A percentile compares a stretch with the other conserved stretches of the same genome.
These are phyloP conservation scores for Pachymerium ferrugineum DNA, from an alignment of 2,888 invertebrate species.

Conservation along the genomic window DNA sequence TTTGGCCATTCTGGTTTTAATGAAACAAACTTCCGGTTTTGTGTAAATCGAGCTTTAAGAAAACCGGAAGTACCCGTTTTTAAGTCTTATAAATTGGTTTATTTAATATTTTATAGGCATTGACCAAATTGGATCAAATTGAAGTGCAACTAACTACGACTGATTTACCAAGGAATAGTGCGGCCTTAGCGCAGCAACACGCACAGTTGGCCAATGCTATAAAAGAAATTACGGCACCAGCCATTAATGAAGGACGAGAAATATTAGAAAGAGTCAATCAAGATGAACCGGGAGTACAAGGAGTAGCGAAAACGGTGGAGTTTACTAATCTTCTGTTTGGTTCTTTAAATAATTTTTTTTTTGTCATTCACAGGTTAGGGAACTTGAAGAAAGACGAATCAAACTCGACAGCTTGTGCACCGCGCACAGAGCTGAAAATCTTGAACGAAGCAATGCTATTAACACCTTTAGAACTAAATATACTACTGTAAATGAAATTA, in stretches of 20 bases:
- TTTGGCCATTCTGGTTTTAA: too few species aligned
- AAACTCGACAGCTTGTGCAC: constrained; percentile 59
- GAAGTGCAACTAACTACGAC: constrained; percentile 64
- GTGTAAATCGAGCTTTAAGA: background rate
- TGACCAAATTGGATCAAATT: constrained; percentile 65
- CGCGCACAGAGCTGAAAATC: constrained; percentile 62
- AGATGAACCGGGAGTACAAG: constrained; percentile 60
- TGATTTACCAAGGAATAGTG: constrained; percentile 60
- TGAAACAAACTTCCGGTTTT: background rate
- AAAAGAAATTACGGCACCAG: constrained; percentile 60
- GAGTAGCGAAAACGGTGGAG: constrained; percentile 47
- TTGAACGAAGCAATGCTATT: constrained; percentile 63
- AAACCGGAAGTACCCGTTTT: too few species aligned
- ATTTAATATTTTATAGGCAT: constrained; percentile 53
- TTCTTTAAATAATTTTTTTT: background rate
- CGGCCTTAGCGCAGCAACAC: constrained; percentile 62
- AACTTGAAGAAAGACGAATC: constrained; percentile 68
- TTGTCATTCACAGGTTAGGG: constrained; percentile 54
- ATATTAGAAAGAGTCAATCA: constrained; percentile 61
- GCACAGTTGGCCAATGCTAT: constrained; percentile 61
- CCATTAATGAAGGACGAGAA: constrained; percentile 65
- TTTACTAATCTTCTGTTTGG: background rate
- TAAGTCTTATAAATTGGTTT: background rate
- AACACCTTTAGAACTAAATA: constrained; percentile 63
- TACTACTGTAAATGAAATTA: constrained; percentile 53